These are phyloP conservation scores for Lepus timidus DNA, from an alignment of 2,113 vertebrate genomes.

Conservation along the genomic window DNA sequence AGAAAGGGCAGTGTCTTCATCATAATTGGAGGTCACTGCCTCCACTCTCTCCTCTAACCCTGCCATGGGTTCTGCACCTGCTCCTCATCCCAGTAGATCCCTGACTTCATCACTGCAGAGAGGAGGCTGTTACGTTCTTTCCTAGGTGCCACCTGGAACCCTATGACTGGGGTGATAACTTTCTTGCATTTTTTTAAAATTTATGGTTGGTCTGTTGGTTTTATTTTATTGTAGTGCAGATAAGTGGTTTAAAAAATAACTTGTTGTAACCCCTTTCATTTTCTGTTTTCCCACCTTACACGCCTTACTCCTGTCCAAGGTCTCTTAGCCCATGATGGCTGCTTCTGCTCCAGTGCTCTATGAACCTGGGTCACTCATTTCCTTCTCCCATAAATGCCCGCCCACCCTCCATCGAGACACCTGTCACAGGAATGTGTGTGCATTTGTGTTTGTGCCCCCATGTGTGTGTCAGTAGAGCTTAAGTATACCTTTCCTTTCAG, in stretches of 20 bases:
- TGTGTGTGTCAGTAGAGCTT: not conserved
- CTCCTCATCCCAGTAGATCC: not conserved
- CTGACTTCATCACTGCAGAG: too few relatives aligned
- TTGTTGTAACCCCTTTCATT: not conserved
- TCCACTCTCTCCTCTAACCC: too few relatives aligned
- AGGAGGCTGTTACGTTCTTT: not conserved
- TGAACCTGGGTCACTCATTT: not conserved
- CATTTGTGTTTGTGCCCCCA: too few relatives aligned
- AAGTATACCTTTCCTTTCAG: not conserved
- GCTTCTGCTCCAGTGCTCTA: not conserved
- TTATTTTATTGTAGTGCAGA: not conserved
- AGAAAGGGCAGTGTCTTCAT: not conserved
- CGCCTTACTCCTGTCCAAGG: not conserved
- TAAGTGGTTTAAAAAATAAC: conserved; percentile 11
- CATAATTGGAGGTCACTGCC: not conserved
- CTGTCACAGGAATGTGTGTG: not conserved
- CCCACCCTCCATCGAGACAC: not conserved
- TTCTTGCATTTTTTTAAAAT: not conserved
- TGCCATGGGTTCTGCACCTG: not conserved
- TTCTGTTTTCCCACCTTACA: not conserved
- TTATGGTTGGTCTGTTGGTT: not conserved
- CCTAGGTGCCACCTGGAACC: not conserved
- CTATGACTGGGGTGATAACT: not conserved
- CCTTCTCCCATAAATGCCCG: not conserved
- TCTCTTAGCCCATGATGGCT: not conserved